Evolutionary conservation across 2,888 invertebrate genomes (phyloP).

Genomic region (Apamea sordens): DNA sequence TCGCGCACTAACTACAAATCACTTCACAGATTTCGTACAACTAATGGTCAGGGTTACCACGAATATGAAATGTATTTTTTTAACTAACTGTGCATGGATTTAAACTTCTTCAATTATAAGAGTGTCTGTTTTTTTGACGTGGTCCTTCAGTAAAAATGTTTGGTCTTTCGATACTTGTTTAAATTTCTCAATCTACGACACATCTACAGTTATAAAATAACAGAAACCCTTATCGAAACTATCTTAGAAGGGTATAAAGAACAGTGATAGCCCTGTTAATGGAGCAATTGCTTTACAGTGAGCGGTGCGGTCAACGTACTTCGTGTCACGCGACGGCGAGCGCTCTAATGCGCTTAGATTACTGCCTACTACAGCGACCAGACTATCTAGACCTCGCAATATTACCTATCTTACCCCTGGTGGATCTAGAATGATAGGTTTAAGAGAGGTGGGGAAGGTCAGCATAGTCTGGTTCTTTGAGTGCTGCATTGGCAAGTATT

Average conservation of each 20-base stretch:
- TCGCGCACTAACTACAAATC: slow-evolving; percentile 82
- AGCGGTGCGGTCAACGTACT: slow-evolving; percentile 87
- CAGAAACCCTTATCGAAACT: slow-evolving; percentile 20
- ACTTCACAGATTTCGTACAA: slow-evolving; percentile 82
- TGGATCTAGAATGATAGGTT: neutral
- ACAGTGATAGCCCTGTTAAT: slow-evolving; percentile 81
- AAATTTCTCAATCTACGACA: neutral
- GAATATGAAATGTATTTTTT: slow-evolving; percentile 1
- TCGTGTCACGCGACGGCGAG: slow-evolving; percentile 86
- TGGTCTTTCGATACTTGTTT: neutral
- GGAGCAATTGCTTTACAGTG: slow-evolving; percentile 84
- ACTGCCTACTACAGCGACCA: slow-evolving; percentile 83
- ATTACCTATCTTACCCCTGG: slow-evolving; percentile 45
- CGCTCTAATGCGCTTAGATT: slow-evolving; percentile 88
- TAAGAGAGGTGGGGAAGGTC: slow-evolving; percentile 68
- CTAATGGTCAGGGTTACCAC: slow-evolving; percentile 76
- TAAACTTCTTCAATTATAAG: neutral
- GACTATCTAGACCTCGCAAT: slow-evolving; percentile 69
- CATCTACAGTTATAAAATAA: neutral
- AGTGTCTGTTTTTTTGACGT: neutral
- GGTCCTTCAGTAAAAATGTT: neutral
- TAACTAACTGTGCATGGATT: neutral
- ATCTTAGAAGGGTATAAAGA: slow-evolving; percentile 38
- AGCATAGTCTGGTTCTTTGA: slow-evolving; percentile 64
- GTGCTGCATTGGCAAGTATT: slow-evolving; percentile 80